Evolutionary conservation across 2,888 invertebrate species (phyloP).

Genomic region (Euspilapteryx auroguttella): DNA sequence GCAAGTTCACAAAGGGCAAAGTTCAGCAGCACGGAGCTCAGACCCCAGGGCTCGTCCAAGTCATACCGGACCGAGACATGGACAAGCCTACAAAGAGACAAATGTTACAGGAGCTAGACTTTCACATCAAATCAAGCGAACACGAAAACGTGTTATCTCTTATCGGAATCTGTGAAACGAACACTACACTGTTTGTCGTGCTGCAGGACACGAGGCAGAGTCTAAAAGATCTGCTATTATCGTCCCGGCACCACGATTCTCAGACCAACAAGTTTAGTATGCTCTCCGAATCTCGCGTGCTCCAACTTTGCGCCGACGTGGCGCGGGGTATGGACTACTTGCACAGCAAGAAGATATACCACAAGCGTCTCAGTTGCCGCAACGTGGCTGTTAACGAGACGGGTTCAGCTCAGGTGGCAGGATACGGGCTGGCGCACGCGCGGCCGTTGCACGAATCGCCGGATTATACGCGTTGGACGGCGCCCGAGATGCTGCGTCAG

Average conservation of each 20-base stretch:
- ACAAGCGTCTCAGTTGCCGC: conserved; percentile 72
- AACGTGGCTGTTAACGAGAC: conserved; percentile 69
- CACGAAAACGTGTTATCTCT: conserved; percentile 74
- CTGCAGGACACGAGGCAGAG: conserved; percentile 69
- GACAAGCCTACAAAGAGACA: conserved; percentile 52
- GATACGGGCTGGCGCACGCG: conserved; percentile 74
- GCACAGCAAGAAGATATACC: conserved; percentile 68
- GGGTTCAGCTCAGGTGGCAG: conserved; percentile 71
- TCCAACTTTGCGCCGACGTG: conserved; percentile 69
- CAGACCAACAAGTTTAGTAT: conserved; percentile 60
- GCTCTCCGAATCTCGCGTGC: conserved; percentile 63
- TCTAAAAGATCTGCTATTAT: conserved; percentile 71
- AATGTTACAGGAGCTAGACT: conserved; percentile 71
- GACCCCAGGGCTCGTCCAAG: conserved; percentile 64
- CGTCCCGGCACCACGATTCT: conserved; percentile 57
- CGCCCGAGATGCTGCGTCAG: conserved; percentile 74
- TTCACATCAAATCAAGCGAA: conserved; percentile 68
- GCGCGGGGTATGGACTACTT: conserved; percentile 73
- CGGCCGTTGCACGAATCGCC: conserved; percentile 64
- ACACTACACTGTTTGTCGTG: conserved; percentile 73
- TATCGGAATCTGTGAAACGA: conserved; percentile 78
- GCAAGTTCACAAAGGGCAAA: conserved; percentile 73
- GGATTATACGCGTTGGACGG: conserved; percentile 78
- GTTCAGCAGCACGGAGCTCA: conserved; percentile 64
- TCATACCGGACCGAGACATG: conserved; percentile 61